Percentiles rank a stretch among this genome's conserved stretches.
These are phyloP conservation scores for Brachyhypopomus gauderio DNA, from an alignment of 2,113 vertebrate genomes.

Conservation along the genomic window DNA sequence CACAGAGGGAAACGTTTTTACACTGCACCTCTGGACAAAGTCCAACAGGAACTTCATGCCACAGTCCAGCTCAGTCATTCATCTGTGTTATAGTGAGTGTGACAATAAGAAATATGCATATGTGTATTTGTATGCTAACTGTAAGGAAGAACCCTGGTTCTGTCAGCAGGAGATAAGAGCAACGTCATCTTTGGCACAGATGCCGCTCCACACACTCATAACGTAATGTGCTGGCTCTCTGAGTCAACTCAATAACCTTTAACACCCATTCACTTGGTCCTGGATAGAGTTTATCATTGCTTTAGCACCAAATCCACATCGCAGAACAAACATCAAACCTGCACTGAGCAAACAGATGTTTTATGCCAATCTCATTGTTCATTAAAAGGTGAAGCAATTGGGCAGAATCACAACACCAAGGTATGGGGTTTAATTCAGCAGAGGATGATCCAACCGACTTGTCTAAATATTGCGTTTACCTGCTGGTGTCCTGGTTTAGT, in stretches of 20 bases:
- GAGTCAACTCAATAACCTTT: conserved; percentile 7
- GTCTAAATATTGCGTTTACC: too few species aligned
- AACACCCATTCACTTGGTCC: not conserved
- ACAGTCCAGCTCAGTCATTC: too few species aligned
- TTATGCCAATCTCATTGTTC: not conserved
- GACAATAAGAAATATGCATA: too few species aligned
- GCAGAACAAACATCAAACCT: not conserved
- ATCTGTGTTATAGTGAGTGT: too few species aligned
- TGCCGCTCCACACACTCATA: conserved; percentile 21
- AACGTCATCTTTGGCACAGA: not conserved
- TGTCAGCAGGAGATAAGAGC: not conserved
- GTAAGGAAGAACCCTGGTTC: not conserved
- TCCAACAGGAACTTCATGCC: too few species aligned
- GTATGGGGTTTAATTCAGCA: too few species aligned
- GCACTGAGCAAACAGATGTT: too few species aligned
- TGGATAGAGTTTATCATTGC: conserved; percentile 6
- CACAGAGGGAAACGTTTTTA: not conserved
- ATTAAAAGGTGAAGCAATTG: not conserved
- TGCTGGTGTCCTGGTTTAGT: too few species aligned
- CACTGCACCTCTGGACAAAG: too few species aligned
- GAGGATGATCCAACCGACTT: too few species aligned
- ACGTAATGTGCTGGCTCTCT: conserved; percentile 3
- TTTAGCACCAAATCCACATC: not conserved
- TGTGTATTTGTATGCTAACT: too few species aligned
- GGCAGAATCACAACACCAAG: too few species aligned